phyloP scores from a whole-genome alignment of 2,113 vertebrate genomes.

The Spilogale gracilis region DNA sequence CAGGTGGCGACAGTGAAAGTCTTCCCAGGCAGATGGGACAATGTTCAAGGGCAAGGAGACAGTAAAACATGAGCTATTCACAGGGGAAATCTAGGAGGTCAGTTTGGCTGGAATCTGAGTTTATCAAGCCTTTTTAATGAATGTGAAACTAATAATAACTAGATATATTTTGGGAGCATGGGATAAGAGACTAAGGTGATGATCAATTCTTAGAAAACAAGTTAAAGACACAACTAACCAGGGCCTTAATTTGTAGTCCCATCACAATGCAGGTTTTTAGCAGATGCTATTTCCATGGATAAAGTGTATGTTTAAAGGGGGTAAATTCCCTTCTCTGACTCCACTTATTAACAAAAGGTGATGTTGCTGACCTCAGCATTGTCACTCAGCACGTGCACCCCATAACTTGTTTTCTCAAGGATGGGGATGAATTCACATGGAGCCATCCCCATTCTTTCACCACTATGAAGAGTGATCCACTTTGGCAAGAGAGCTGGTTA shows the following conservation, averaged over 20 bases:
- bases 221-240: background rate
- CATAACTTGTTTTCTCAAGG: background rate
- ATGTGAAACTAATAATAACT: background rate
- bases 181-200: constrained; percentile 19
- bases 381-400: background rate
- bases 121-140: background rate
- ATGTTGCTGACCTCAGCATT: background rate
- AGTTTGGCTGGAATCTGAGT: background rate
- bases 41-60: background rate
- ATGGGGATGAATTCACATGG: background rate
- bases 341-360: constrained; percentile 10
- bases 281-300: constrained; percentile 28
- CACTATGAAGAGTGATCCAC: background rate
- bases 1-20: background rate
- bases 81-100: background rate
- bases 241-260: background rate
- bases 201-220: constrained; percentile 33
- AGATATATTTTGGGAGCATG: background rate
- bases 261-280: background rate
- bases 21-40: background rate
- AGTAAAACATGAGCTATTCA: background rate
- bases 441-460: background rate
- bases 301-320: constrained; percentile 45
- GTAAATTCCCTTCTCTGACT: background rate
- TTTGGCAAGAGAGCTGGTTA: background rate